Evolutionary conservation across 2,113 vertebrate species (phyloP), one percentile per base, ranked within the genome.

Genomic region (Triplophysa siluroides): DNA sequence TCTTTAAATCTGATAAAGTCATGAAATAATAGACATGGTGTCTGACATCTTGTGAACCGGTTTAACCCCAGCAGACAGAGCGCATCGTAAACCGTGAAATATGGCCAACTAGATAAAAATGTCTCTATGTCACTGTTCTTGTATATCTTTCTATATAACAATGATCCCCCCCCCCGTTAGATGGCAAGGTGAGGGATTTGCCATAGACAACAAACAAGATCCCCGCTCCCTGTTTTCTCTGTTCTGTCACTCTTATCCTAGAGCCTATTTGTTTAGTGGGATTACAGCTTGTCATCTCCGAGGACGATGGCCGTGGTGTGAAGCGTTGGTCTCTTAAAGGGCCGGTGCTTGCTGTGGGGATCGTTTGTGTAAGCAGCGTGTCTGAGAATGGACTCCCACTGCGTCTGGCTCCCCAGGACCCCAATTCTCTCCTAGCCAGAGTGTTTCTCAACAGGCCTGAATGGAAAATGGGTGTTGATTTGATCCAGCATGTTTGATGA

Each of bases 231-330:
- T 41, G 23, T 72, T 54, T 80, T 88, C 83, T 16, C 54, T 38
- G 23, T 88, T 85, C 87, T 87, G 85, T 86, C 83, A 33, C 78
- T 33, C 84, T 85, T 52, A 85, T 70, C 81, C 87, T 85, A 58
- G 78, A 63, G 83, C 90, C 83, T 86, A 80, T 91, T 91, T 91
- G 85, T 89, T 88, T 90, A 85, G 85, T 80, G 80, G 89, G 90
- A 92, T 92, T 91, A 90, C 82, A 85, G 82, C 64, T 74, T 58
- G 82, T 83, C 43, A 65, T 88, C 84, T 88, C 26, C 11, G 14
- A 21, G 24, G 62, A 58, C 6, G 11, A 3, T 9, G n/a, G 68
- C n/a, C 24, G 69, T 69, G 84, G 79, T 58, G 82, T 81, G 85
- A 81, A 19, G 61, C 77, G 24, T 38, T 33, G 10, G 50, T 78